phyloP scores from a whole-genome alignment of 2,888 invertebrate species.

The Acanthosoma haemorrhoidale region DNA sequence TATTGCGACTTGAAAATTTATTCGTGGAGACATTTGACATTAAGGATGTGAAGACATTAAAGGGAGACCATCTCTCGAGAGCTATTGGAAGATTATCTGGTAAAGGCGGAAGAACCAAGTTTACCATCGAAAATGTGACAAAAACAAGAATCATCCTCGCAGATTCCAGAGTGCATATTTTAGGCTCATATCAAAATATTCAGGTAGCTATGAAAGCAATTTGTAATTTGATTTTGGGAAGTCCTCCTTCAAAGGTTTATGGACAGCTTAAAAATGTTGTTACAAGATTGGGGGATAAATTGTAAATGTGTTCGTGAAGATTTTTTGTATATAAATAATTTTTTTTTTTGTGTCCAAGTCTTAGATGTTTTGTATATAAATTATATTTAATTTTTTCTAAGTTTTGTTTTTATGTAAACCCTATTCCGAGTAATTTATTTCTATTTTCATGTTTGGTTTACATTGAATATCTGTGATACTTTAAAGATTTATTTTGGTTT shows the following conservation, averaged over 20 bases:
- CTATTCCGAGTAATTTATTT: too few species aligned
- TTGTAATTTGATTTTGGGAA: slow-evolving; percentile 93
- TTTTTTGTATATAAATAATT: neutral
- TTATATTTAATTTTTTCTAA: too few species aligned
- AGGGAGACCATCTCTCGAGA: slow-evolving; percentile 90
- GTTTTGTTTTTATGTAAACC: too few species aligned
- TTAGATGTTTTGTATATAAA: too few species aligned
- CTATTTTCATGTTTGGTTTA: too few species aligned
- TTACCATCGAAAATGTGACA: slow-evolving; percentile 97
- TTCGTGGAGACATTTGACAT: slow-evolving; percentile 97
- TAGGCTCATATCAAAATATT: slow-evolving; percentile 96
- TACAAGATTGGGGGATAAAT: slow-evolving; percentile 66
- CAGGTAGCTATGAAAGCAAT: slow-evolving; percentile 88
- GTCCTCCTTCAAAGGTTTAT: slow-evolving; percentile 96
- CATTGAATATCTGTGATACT: too few species aligned
- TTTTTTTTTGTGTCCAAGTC: too few species aligned
- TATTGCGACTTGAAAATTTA: slow-evolving; percentile 90
- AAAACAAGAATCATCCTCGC: slow-evolving; percentile 97
- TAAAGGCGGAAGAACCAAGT: slow-evolving; percentile 94
- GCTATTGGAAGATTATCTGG: slow-evolving; percentile 97
- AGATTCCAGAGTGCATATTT: slow-evolving; percentile 91
- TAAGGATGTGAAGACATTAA: slow-evolving; percentile 89
- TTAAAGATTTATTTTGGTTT: too few species aligned
- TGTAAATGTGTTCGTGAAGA: slow-evolving; percentile 49
- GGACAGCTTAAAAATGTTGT: slow-evolving; percentile 87